Evolutionary conservation across 1,140 invertebrate species (phyloP).

Genomic region (Procambarus clarkii): DNA sequence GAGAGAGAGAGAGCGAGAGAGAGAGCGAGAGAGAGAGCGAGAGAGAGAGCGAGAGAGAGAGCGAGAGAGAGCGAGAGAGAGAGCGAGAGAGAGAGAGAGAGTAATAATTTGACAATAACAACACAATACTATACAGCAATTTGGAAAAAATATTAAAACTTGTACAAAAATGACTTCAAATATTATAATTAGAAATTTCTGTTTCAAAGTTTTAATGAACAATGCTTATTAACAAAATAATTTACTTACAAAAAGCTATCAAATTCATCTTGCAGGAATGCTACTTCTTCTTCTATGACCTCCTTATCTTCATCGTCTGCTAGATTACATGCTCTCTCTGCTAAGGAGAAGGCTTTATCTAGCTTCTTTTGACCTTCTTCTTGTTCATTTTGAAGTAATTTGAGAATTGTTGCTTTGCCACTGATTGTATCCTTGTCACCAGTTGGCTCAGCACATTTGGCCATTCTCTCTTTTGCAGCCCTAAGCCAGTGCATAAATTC

Average conservation of each 20-base stretch:
- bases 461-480: conserved; percentile 90
- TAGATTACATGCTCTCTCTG: conserved; percentile 87
- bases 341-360: conserved; percentile 87
- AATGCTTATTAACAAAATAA: not conserved
- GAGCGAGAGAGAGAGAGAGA: too few species aligned
- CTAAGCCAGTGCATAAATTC: conserved; percentile 95
- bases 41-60: too few species aligned
- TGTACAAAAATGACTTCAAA: not conserved
- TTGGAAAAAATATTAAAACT: not conserved
- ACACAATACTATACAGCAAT: not conserved
- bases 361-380: conserved; percentile 87
- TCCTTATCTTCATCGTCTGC: conserved; percentile 91
- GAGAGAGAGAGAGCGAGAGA: too few species aligned
- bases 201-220: not conserved
- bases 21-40: too few species aligned
- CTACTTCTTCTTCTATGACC: conserved; percentile 93
- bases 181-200: not conserved
- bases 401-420: conserved; percentile 89
- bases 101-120: too few species aligned
- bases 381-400: conserved; percentile 86
- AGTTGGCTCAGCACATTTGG: conserved; percentile 94
- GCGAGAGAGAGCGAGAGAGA: too few species aligned
- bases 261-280: conserved; percentile 85
- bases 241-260: conserved; percentile 81
- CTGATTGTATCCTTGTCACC: conserved; percentile 93